These are phyloP conservation scores for Chloroclystis v-ata DNA, from an alignment of 2,888 invertebrate genomes.

Conservation along the genomic window DNA sequence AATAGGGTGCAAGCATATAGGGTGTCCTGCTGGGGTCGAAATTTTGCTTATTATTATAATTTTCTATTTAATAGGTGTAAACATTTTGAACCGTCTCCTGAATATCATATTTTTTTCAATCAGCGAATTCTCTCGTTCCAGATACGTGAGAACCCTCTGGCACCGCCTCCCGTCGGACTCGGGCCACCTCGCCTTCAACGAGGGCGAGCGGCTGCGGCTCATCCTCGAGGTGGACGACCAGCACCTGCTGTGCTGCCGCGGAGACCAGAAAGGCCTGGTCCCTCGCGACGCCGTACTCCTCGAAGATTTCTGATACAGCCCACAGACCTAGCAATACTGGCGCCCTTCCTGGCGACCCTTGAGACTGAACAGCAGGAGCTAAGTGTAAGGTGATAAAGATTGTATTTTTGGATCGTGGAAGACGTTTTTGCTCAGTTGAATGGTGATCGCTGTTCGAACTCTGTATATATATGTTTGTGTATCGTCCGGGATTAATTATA, in stretches of 20 bases:
- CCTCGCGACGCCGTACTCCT: constrained; percentile 82
- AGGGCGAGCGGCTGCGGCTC: constrained; percentile 84
- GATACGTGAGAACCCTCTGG: constrained; percentile 85
- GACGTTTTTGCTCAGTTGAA: constrained; percentile 35
- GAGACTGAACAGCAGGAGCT: constrained; percentile 34
- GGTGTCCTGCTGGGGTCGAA: no score
- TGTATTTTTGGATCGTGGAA: constrained; percentile 19
- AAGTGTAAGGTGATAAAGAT: constrained; percentile 8
- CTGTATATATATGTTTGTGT: constrained; percentile 45
- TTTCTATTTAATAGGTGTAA: no score
- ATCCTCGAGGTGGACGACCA: constrained; percentile 87
- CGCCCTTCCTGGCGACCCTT: constrained; percentile 67
- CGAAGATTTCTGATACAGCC: constrained; percentile 74
- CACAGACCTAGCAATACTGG: constrained; percentile 67
- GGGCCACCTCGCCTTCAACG: constrained; percentile 86
- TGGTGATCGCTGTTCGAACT: constrained; percentile 40
- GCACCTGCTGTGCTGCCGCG: constrained; percentile 85
- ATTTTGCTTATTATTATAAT: no score
- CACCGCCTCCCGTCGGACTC: constrained; percentile 87
- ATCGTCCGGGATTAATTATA: constrained; percentile 37
- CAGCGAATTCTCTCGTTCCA: constrained; percentile 28
- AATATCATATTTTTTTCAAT: not conserved
- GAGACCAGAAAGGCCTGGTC: constrained; percentile 86
- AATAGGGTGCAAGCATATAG: no score
- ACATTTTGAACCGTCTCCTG: no score